Evolutionary conservation across 2,888 invertebrate species (phyloP).

Genomic region (Sarcophaga subvicina): DNA sequence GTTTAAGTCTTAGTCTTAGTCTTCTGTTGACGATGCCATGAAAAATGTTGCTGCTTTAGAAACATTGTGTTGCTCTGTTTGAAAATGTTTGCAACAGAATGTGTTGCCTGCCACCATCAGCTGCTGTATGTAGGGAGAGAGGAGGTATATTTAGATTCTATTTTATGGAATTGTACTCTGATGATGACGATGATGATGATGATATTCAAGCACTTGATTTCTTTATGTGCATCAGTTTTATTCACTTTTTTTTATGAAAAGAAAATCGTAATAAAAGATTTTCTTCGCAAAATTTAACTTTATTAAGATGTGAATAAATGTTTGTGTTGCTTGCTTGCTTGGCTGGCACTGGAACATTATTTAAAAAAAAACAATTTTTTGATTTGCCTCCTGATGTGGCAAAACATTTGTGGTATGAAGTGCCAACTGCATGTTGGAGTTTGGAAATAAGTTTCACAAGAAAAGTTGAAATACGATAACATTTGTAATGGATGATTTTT

Average conservation of each 20-base stretch:
- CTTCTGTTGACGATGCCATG: too few relatives aligned
- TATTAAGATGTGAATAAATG: constrained; percentile 60
- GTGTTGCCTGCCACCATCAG: background rate
- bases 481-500: too few relatives aligned
- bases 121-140: background rate
- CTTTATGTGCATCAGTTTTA: constrained; percentile 23
- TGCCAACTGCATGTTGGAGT: too few relatives aligned
- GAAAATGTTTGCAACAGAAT: constrained; percentile 23
- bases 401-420: too few relatives aligned
- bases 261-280: too few relatives aligned
- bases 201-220: constrained; percentile 55
- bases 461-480: too few relatives aligned
- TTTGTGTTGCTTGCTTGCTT: constrained; percentile 23
- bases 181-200: constrained; percentile 1
- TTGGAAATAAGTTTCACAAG: too few relatives aligned
- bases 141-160: background rate
- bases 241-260: constrained; percentile 4
- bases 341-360: background rate
- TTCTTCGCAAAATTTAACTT: constrained; percentile 38
- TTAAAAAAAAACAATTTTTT: background rate
- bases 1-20: too few relatives aligned
- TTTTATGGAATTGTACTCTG: background rate
- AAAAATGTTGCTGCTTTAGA: constrained; percentile 8
- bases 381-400: background rate
- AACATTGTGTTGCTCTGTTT: constrained; percentile 35